These are phyloP conservation scores for Drosophila pegasa DNA, from an alignment of 2,888 invertebrate species.

Conservation along the genomic window DNA sequence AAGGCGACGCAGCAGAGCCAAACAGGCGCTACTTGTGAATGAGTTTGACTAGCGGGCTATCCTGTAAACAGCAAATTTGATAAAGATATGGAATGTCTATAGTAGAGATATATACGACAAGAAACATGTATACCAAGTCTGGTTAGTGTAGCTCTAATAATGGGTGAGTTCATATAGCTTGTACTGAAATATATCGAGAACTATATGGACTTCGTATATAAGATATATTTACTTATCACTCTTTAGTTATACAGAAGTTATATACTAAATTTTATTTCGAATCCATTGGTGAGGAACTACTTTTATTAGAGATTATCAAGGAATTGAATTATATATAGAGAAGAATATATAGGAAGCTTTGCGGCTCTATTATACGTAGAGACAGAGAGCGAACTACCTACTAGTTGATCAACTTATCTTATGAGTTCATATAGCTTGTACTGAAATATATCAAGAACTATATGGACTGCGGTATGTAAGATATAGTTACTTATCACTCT, in stretches of 20 bases:
- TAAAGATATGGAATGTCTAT: not conserved
- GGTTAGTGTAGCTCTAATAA: not conserved
- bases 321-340: too few species aligned
- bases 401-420: not conserved
- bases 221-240: not conserved
- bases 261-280: not conserved
- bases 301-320: too few species aligned
- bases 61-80: not conserved
- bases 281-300: not conserved
- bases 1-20: constrained; percentile 3
- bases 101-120: not conserved
- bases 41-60: not conserved
- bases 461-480: not conserved
- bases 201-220: not conserved
- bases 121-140: not conserved
- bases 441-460: not conserved
- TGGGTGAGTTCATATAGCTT: not conserved
- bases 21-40: not conserved
- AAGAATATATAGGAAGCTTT: too few species aligned
- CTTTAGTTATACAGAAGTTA: not conserved
- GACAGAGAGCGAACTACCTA: not conserved
- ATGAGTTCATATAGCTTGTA: not conserved
- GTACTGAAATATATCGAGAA: not conserved
- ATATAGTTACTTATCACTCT: not conserved
- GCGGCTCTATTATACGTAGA: not conserved